phyloP scores from a whole-genome alignment of 2,113 vertebrate genomes.

The Poecile atricapillus region DNA sequence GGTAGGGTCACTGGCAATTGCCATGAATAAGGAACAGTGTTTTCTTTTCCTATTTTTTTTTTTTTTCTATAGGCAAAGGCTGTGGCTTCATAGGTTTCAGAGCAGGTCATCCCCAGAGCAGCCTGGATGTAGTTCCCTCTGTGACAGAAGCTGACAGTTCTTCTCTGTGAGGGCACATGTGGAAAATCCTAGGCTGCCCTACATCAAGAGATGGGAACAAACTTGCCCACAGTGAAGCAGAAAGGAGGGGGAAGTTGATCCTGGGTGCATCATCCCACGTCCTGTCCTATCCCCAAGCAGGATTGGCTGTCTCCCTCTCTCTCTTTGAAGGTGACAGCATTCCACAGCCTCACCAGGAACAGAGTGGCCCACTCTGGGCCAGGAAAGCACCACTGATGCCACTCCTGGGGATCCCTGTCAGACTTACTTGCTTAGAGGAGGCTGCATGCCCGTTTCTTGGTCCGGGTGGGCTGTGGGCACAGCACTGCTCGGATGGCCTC shows the following conservation, averaged over 20 bases:
- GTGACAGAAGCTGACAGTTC: background rate
- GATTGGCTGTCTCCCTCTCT: background rate
- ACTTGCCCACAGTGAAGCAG: background rate
- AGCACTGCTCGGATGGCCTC: constrained; percentile 91
- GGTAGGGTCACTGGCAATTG: background rate
- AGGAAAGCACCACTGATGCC: background rate
- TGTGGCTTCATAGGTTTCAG: background rate
- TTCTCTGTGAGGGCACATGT: background rate
- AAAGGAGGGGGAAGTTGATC: background rate
- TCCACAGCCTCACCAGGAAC: background rate
- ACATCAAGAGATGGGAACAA: background rate
- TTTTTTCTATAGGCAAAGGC: background rate
- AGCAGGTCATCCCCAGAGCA: background rate
- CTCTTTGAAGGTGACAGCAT: background rate
- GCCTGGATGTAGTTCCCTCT: background rate
- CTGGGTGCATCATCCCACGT: background rate
- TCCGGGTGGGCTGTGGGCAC: constrained; percentile 82
- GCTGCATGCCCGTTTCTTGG: constrained; percentile 78
- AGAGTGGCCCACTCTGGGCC: background rate
- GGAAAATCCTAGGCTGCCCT: background rate
- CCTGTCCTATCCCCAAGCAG: background rate
- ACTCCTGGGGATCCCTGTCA: background rate
- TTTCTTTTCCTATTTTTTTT: background rate
- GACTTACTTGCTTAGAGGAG: constrained; percentile 77
- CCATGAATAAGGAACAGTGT: background rate